Percentiles rank a stretch among this genome's conserved stretches.
These are phyloP conservation scores for Drosophila koepferae DNA, from an alignment of 2,888 invertebrate genomes.

Conservation along the genomic window DNA sequence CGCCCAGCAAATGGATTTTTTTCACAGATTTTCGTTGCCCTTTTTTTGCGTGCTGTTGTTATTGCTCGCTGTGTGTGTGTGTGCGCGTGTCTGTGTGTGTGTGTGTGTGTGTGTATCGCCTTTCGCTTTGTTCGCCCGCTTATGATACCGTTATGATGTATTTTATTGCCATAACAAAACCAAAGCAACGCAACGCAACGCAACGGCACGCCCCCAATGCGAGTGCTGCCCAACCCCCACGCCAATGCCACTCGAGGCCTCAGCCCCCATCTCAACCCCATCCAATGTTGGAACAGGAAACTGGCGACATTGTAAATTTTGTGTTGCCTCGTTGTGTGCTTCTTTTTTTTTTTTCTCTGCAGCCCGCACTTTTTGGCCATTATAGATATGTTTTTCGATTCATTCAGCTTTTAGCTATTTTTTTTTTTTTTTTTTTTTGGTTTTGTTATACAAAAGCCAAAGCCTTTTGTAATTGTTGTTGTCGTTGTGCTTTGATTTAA, in stretches of 20 bases:
- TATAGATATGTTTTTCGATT: conserved; percentile 62
- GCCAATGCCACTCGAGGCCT: background rate
- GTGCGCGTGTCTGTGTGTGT: conserved; percentile 42
- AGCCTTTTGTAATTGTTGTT: conserved; percentile 77
- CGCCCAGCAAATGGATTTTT: conserved; percentile 79
- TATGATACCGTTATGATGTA: conserved; percentile 82
- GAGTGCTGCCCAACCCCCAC: conserved; percentile 7
- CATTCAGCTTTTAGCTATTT: conserved; percentile 36
- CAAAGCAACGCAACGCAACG: conserved; percentile 52
- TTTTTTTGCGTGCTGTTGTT: conserved; percentile 44
- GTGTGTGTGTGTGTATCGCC: conserved; percentile 65
- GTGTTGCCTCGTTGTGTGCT: conserved; percentile 34
- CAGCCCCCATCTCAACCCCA: background rate
- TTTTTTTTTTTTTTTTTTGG: conserved; percentile 10
- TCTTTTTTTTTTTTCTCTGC: conserved; percentile 12
- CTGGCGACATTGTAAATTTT: conserved; percentile 82
- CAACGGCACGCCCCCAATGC: conserved; percentile 54
- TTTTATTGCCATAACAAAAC: conserved; percentile 80
- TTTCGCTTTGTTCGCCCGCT: conserved; percentile 80
- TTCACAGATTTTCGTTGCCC: conserved; percentile 78
- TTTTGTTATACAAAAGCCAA: conserved; percentile 38
- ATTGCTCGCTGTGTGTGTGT: conserved; percentile 26
- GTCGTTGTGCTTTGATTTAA: conserved; percentile 79
- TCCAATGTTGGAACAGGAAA: conserved; percentile 58
- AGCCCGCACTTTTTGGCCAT: conserved; percentile 37